phyloP scores from a whole-genome alignment of 2,888 invertebrate species.

The Conomelus anceps region DNA sequence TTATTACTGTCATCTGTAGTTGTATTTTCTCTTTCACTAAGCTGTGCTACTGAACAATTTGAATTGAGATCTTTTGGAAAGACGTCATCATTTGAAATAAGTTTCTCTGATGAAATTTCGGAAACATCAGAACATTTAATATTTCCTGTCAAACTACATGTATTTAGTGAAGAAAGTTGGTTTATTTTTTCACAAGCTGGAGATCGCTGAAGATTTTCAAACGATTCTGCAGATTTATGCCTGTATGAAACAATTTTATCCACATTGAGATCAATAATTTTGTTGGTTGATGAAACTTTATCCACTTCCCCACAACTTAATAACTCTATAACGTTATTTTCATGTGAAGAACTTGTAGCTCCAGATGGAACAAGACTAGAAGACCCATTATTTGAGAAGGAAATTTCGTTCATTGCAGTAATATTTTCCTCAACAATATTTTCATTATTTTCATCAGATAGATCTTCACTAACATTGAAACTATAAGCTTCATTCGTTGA shows the following conservation, averaged over 20 bases:
- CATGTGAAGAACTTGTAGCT: neutral
- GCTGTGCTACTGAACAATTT: neutral
- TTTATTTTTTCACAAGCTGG: neutral
- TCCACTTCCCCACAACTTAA: neutral
- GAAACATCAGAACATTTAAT: neutral
- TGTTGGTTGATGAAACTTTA: neutral
- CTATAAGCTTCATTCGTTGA: neutral
- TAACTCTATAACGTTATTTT: neutral
- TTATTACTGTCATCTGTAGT: neutral
- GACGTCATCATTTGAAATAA: neutral
- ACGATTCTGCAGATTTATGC: neutral
- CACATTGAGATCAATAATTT: neutral
- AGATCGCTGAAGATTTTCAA: neutral
- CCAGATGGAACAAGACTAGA: neutral
- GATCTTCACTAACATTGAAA: neutral
- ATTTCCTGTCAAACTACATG: neutral
- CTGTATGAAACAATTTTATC: too few relatives aligned
- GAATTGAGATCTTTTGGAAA: neutral
- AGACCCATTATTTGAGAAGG: neutral
- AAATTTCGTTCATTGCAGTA: neutral
- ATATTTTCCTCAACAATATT: too few relatives aligned
- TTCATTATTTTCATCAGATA: neutral
- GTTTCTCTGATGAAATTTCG: neutral
- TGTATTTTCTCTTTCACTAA: neutral
- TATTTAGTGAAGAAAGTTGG: neutral